Evolutionary conservation across 2,888 invertebrate species (phyloP).

Genomic region (Archaeoteleia sp.): DNA sequence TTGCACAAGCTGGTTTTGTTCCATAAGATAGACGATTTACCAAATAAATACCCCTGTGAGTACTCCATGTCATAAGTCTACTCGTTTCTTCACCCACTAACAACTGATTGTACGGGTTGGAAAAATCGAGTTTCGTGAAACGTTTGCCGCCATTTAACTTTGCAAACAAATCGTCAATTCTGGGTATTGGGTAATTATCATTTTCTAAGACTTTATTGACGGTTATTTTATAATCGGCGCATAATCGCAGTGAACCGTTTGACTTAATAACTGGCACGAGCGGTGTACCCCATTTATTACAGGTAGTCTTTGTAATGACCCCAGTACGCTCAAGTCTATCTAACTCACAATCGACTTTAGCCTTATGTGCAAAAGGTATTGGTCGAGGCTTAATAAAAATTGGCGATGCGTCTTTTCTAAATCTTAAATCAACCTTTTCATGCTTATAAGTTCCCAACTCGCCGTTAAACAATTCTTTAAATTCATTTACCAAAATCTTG

Average conservation of each 20-base stretch:
- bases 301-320: slow-evolving; percentile 50
- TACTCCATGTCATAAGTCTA: slow-evolving; percentile 22
- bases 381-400: slow-evolving; percentile 36
- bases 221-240: slow-evolving; percentile 66
- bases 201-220: slow-evolving; percentile 60
- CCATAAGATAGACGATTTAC: slow-evolving; percentile 17
- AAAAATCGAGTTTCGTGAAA: slow-evolving; percentile 18
- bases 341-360: slow-evolving; percentile 51
- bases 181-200: slow-evolving; percentile 53
- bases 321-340: slow-evolving; percentile 47
- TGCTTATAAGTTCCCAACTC: slow-evolving; percentile 27
- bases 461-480: slow-evolving; percentile 20
- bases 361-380: slow-evolving; percentile 33
- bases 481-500: slow-evolving; percentile 21
- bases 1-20: background rate
- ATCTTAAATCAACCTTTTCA: slow-evolving; percentile 33
- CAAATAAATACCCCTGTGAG: slow-evolving; percentile 20
- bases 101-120: slow-evolving; percentile 18
- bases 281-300: slow-evolving; percentile 64
- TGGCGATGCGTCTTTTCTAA: slow-evolving; percentile 27
- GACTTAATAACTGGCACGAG: slow-evolving; percentile 67
- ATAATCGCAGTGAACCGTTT: slow-evolving; percentile 62
- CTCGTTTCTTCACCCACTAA: slow-evolving; percentile 1
- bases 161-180: slow-evolving; percentile 45
- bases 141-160: slow-evolving; percentile 13